Base-by-base conservation (phyloP, 2,888 invertebrate genomes). In the Xylota sylvarum region DNA sequence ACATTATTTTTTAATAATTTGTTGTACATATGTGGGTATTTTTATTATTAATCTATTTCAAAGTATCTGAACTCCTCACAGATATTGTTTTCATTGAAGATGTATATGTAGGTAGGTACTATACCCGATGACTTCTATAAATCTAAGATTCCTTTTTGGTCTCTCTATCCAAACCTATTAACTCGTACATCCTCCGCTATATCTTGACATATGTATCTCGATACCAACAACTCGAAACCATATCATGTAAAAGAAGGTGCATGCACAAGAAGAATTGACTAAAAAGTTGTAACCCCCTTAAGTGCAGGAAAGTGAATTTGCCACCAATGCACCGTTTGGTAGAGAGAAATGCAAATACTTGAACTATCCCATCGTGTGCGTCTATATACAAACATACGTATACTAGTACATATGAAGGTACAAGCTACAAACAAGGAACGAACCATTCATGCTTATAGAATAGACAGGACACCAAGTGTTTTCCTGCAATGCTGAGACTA, bases 391-490 rank as follows among this genome's bases (percentile, higher is more conserved):
- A 14, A 43, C 43, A 43, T 43, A 23, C 19, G 12, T 46, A 40
- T 46, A 27, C 19, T 12, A 4, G 40, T 64, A 56, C 77, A 40
- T 56, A 70, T 64, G 56, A 17, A 40, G 14, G 14, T 55, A 60
- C 48, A 64, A 72, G 58, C 14, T 30, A 50, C 40, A 72, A 56
- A 35, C 23, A 65, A 37, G 37, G 4, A n/a, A 12, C 37, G 69
- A 69, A 32, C 52, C 56, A 70, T 35, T 43, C 30, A 23, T 50
- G 67, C 43, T 70, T 58, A 43, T 19, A 55, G 43, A 55, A 32
- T 62, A 43, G n/a, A n/a, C 52, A 50, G 67, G 30, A 69, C 72
- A 81, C 85, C 85, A 86, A 81, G 58, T 77, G 77, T 85, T 70
- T 69, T 60, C 10, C 60, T 40, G 50, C 67, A 62, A 43, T 30